Conservation (phyloP, 2,888 invertebrate species). For the Melikaiella ostensackeni region DNA sequence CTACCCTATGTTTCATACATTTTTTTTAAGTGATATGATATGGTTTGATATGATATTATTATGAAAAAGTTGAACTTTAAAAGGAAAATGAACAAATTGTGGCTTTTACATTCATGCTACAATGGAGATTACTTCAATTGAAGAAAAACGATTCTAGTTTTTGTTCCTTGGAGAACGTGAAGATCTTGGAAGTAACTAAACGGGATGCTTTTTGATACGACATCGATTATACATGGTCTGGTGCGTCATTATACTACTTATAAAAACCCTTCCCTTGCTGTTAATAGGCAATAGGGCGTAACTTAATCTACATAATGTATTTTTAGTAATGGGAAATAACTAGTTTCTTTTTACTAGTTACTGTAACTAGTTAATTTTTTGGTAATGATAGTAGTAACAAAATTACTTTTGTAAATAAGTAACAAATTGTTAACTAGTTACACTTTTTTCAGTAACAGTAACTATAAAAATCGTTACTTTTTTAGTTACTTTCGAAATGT, state of each 20-base stretch:
- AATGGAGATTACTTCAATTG: neutral
- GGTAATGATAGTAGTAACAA: too few species aligned
- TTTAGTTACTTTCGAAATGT: too few species aligned
- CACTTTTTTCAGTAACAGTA: too few species aligned
- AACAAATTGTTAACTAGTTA: too few species aligned
- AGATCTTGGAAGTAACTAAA: neutral
- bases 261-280: neutral
- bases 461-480: too few species aligned
- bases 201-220: slow-evolving; percentile 13
- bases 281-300: neutral
- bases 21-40: neutral
- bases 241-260: slow-evolving; percentile 1
- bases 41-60: too few species aligned
- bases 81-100: neutral
- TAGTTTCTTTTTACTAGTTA: too few species aligned
- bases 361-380: too few species aligned
- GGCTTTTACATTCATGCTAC: neutral
- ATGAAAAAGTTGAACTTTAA: neutral
- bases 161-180: neutral
- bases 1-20: neutral
- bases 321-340: too few species aligned
- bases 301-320: too few species aligned
- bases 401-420: too few species aligned
- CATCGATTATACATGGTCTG: slow-evolving; percentile 7
- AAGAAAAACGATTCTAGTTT: neutral